Base-by-base conservation (phyloP, 2,113 vertebrate species). In the Antechinus stuartii region DNA sequence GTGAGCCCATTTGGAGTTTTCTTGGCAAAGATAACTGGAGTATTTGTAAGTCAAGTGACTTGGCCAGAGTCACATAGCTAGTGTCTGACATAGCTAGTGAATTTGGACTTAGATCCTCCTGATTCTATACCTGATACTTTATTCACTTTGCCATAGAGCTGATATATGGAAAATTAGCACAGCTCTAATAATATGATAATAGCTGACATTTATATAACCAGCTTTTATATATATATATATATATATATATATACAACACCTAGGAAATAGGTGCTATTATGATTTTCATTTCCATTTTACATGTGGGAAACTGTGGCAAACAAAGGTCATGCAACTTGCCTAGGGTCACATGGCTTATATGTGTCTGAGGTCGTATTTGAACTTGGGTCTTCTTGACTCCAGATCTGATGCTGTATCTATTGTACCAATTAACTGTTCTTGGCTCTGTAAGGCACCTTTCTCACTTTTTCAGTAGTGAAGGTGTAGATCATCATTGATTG, bases 291-390 rank as follows among this genome's bases (percentile, higher is more conserved):
- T 5, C 56, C 56, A 57, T 57, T 57, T 57, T 57, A 90, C 92
- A 91, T n/a, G 49, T 92, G 94, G 55, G 24, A 94, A 96, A 89
- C 54, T 94, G 94, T 92, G 54, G 92, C 91, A 95, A 92, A 55
- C 23, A 96, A 90, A 91, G 16, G 19, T 91, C 96, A 94, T 90
- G 92, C 93, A 61, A 54, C 57, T 95, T 95, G 5, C 54, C 55
- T 27, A 8, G 26, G n/a, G n/a, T 93, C 30, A 90, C 47, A 76
- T 23, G 49, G n/a, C 84, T 91, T 35, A 2, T 93, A 50, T 91
- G 35, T 97, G 47, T 26, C 76, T 57, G 50, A 97, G 84, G 47
- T 96, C 54, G n/a, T 24, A 42, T 96, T 96, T 54, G 90, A 97
- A 90, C 91, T 52, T 35, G 27, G 3, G n/a, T 14, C 49, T 90